Base-by-base conservation (phyloP, 2,113 vertebrate genomes). In the Nerophis lumbriciformis region DNA sequence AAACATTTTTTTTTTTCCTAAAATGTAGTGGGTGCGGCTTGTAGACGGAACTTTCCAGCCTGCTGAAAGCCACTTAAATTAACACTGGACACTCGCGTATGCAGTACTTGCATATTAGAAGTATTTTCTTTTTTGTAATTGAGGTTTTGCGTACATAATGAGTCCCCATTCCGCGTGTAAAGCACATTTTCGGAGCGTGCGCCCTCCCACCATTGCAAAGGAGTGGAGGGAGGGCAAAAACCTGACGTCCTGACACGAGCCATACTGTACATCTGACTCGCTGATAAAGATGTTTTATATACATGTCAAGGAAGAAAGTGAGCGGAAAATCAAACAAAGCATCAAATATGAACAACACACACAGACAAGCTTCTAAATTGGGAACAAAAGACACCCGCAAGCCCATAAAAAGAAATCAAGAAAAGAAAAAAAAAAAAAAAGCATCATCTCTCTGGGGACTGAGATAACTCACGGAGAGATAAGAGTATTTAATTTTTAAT, bases 401-500 rank as follows among this genome's bases (percentile, higher is more conserved):
- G 83, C 85, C 85, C 74, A 83, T 81, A 88, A 88, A 89, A 44
- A 44, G 15, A 54, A 57, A 89, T 87, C 88, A 21, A 16, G 8
- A 57, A 57, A 57, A 44, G 3, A 28, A 28, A 28, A 28, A 28
- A 3, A 3, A 4, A 39, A 39, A 45, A 45, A 89, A 86, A 90
- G 87, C 85, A 88, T 87, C 85, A 77, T 82, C 83, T 84, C 90
- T 85, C 86, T 70, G 75, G 82, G 85, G 89, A 90, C 82, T 47
- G 71, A 81, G 67, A 87, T 90, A 89, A 90, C 87, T 88, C 84
- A 71, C 74, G 55, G 77, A 87, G 82, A 89, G 88, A 92, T 89
- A 90, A 90, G 84, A 86, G 78, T 86, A 87, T 87, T 91, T 90
- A 84, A 91, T 90, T 90, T 90, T 89, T 91, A 89, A 92, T 90